phyloP scores from a whole-genome alignment of 2,113 vertebrate species.

The Sprattus sprattus region DNA sequence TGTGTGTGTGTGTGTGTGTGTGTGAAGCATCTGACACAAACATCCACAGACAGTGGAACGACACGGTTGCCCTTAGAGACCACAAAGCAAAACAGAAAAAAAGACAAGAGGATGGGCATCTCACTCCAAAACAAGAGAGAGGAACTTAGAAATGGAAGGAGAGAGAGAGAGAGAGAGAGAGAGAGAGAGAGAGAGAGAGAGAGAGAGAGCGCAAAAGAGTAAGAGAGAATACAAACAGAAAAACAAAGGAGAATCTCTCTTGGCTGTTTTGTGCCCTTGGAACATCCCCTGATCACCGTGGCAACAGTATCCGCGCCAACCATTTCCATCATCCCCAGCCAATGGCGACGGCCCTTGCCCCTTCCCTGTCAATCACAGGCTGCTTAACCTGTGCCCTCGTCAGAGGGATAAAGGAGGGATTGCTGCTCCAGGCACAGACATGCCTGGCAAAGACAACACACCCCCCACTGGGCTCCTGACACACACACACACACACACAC shows the following conservation, averaged over 20 bases:
- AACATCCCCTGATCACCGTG: not conserved
- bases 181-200: not conserved
- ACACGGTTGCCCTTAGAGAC: too few relatives aligned
- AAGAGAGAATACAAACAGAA: not conserved
- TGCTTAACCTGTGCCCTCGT: not conserved
- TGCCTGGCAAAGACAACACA: not conserved
- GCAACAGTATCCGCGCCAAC: not conserved
- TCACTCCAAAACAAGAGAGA: not conserved
- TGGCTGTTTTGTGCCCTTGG: not conserved
- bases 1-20: not conserved
- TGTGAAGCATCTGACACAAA: not conserved
- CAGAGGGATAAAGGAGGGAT: not conserved
- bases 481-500: too few relatives aligned
- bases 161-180: not conserved
- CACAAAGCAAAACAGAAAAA: not conserved
- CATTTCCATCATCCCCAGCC: not conserved
- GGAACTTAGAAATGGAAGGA: not conserved
- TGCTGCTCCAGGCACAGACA: not conserved
- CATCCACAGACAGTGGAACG: too few relatives aligned
- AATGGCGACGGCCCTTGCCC: not conserved
- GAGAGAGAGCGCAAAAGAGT: not conserved
- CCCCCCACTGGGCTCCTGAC: too few relatives aligned
- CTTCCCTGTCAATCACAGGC: not conserved
- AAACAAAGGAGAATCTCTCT: not conserved
- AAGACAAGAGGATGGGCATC: not conserved